Percentiles rank a stretch among this genome's conserved stretches.
phyloP scores from a whole-genome alignment of 2,797 vertebrate genomes.

The Labeo calbasu region DNA sequence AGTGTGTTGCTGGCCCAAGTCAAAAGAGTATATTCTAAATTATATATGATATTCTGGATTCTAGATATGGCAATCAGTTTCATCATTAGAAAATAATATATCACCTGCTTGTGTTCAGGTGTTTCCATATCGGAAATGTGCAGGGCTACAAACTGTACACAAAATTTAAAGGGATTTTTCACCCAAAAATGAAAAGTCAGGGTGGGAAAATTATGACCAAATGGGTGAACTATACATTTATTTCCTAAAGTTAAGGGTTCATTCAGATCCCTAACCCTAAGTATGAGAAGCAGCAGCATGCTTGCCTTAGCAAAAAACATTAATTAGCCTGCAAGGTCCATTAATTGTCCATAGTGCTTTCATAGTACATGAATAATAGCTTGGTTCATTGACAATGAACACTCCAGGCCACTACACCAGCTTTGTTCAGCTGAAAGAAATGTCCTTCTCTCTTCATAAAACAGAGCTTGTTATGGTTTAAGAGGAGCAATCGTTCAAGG shows the following conservation, averaged over 20 bases:
- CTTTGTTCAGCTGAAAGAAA: constrained; percentile 9
- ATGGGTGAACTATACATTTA: not conserved
- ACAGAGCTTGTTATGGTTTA: constrained; percentile 1
- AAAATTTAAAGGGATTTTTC: not conserved
- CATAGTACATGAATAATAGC: not conserved
- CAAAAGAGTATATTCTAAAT: too few relatives aligned
- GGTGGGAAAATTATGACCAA: not conserved
- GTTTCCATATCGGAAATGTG: too few relatives aligned
- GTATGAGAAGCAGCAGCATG: not conserved
- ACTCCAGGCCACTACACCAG: constrained; percentile 14
- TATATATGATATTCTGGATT: too few relatives aligned
- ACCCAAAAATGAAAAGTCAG: not conserved
- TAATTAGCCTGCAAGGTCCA: not conserved
- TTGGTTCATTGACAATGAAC: constrained; percentile 20
- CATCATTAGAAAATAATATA: too few relatives aligned
- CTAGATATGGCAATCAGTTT: too few relatives aligned
- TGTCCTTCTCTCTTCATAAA: constrained; percentile 26
- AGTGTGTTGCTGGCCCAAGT: too few relatives aligned
- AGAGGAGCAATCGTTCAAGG: constrained; percentile 18
- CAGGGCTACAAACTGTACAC: too few relatives aligned
- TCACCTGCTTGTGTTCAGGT: too few relatives aligned
- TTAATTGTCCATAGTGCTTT: not conserved
- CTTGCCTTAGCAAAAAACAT: not conserved
- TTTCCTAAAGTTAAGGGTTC: not conserved
- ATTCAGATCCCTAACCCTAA: not conserved